Evolutionary conservation across 2,797 vertebrate genomes (phyloP).

Genomic region (Sebastes hubbsi): DNA sequence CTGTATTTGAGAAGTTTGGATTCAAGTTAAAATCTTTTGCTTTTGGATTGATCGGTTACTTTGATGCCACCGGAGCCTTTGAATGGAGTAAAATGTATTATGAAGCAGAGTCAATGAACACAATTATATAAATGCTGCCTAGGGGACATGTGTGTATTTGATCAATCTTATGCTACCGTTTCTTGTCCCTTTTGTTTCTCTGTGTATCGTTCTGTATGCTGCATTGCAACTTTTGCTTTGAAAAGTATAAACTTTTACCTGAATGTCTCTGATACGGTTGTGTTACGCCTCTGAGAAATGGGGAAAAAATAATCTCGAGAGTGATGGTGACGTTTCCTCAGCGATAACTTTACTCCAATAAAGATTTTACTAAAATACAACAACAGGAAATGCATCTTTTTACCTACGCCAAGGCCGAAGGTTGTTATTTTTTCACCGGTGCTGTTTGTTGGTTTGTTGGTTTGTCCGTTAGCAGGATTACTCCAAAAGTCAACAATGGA

Average conservation of each 20-base stretch:
- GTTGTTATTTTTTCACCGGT: too few relatives aligned
- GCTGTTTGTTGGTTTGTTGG: too few relatives aligned
- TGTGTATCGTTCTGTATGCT: not conserved
- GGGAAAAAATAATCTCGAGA: too few relatives aligned
- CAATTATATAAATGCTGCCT: not conserved
- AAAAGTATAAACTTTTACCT: not conserved
- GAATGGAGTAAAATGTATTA: not conserved
- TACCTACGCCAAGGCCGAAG: too few relatives aligned
- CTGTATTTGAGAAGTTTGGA: not conserved
- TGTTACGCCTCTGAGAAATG: too few relatives aligned
- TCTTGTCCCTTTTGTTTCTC: not conserved
- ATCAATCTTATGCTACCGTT: not conserved
- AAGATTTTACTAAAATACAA: too few relatives aligned
- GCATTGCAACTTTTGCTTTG: not conserved
- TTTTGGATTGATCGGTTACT: conserved; percentile 10
- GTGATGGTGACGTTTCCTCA: too few relatives aligned
- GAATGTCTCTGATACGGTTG: not conserved
- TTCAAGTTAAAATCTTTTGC: conserved; percentile 1
- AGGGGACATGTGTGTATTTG: not conserved
- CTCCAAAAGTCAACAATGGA: too few relatives aligned
- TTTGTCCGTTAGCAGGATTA: too few relatives aligned
- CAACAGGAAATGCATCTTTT: too few relatives aligned
- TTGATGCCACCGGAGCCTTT: not conserved
- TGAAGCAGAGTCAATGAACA: not conserved
- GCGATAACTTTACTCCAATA: too few relatives aligned